Percentiles rank a stretch among this genome's conserved stretches.
Conservation (phyloP, 2,797 vertebrate species). For the Hoplostethus atlanticus region DNA sequence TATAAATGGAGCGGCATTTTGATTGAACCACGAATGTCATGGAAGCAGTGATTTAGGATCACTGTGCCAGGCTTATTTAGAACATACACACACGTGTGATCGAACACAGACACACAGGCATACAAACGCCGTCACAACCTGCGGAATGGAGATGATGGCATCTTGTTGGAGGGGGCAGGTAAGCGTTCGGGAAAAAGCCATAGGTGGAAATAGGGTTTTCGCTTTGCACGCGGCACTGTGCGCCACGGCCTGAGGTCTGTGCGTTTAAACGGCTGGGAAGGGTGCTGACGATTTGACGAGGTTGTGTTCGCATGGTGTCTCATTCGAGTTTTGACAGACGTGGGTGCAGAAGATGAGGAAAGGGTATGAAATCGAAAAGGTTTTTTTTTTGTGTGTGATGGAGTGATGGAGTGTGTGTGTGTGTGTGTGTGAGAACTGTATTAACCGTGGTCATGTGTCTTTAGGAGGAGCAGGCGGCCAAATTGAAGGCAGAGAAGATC, state of each 20-base stretch:
- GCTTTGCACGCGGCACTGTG: slow-evolving; percentile 8
- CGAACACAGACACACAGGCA: slow-evolving; percentile 24
- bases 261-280: slow-evolving; percentile 34
- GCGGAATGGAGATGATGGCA: slow-evolving; percentile 83
- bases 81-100: slow-evolving; percentile 13
- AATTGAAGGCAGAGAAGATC: slow-evolving; percentile 93
- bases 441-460: slow-evolving; percentile 31
- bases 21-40: slow-evolving; percentile 31
- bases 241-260: slow-evolving; percentile 15
- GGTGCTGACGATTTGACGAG: slow-evolving; percentile 57
- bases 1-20: slow-evolving; percentile 53
- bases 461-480: slow-evolving; percentile 93
- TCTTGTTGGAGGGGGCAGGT: slow-evolving; percentile 87
- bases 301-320: slow-evolving; percentile 41
- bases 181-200: slow-evolving; percentile 24
- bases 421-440: neutral
- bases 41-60: slow-evolving; percentile 7
- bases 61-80: neutral
- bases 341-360: slow-evolving; percentile 27
- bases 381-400: neutral
- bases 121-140: slow-evolving; percentile 26
- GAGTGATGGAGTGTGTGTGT: slow-evolving; percentile 13
- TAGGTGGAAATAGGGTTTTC: neutral
- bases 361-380: slow-evolving; percentile 28
- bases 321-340: slow-evolving; percentile 23